These are phyloP conservation scores for Drosophila ananassae DNA, from an alignment of 1,140 invertebrate species.

Conservation along the genomic window DNA sequence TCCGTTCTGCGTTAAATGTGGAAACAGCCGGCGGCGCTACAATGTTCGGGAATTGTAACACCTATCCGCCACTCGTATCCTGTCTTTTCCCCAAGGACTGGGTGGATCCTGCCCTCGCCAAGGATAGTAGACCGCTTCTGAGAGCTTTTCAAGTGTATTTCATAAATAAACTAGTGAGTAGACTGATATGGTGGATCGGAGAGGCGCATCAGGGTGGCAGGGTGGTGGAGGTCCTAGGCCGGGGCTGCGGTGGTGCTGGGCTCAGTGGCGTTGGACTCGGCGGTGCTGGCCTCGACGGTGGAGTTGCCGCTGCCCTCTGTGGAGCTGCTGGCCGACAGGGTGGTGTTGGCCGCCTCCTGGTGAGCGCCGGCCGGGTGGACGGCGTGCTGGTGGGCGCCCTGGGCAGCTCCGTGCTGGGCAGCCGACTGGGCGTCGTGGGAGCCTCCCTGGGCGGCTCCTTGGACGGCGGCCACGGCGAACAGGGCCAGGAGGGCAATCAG, in stretches of 20 bases:
- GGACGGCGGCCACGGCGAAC: constrained; percentile 18
- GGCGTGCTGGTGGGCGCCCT: neutral
- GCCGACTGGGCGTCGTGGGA: neutral
- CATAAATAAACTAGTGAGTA: neutral
- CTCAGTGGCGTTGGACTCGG: neutral
- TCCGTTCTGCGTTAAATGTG: constrained; percentile 28
- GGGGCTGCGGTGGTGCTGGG: constrained; percentile 1
- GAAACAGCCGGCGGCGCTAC: constrained; percentile 52
- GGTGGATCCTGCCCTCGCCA: neutral
- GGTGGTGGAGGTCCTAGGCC: neutral
- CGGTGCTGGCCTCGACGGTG: constrained; percentile 3
- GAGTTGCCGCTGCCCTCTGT: neutral
- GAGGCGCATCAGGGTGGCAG: too few relatives aligned
- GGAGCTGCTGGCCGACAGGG: constrained; percentile 6
- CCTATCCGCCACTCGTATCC: constrained; percentile 39
- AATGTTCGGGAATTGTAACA: constrained; percentile 53
- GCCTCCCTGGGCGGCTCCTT: constrained; percentile 12
- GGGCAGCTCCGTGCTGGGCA: neutral
- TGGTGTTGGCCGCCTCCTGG: constrained; percentile 13
- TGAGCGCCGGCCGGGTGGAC: neutral
- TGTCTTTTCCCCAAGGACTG: neutral
- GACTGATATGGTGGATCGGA: neutral
- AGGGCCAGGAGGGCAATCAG: constrained; percentile 34
- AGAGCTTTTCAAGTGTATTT: neutral
- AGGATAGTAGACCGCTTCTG: neutral